A percentile compares a stretch with the other conserved stretches of the same genome.
phyloP scores from a whole-genome alignment of 2,113 vertebrate species.

The Eurystomus gularis region DNA sequence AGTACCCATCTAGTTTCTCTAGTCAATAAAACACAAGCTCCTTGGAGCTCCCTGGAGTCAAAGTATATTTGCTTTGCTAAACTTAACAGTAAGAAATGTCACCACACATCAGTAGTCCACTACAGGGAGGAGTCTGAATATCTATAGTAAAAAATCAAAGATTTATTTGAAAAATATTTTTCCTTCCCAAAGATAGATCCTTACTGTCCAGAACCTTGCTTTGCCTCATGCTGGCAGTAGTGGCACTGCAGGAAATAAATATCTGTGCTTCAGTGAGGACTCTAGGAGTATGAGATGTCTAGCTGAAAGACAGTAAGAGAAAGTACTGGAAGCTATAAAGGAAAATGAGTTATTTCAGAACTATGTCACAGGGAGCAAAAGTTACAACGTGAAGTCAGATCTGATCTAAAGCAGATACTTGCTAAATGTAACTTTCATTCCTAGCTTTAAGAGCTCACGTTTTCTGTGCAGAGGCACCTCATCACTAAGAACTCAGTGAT shows the following conservation, averaged over 20 bases:
- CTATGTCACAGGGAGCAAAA: not conserved
- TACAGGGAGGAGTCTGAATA: not conserved
- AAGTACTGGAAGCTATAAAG: not conserved
- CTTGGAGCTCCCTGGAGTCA: not conserved
- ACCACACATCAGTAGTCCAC: not conserved
- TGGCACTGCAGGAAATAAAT: not conserved
- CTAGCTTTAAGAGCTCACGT: not conserved
- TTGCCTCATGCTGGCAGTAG: not conserved
- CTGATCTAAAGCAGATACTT: not conserved
- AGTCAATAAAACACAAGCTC: not conserved
- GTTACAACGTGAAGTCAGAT: not conserved
- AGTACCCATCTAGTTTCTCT: not conserved
- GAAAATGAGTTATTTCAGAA: not conserved
- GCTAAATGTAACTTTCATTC: not conserved
- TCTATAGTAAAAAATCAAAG: not conserved
- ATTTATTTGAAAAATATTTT: not conserved
- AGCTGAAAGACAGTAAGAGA: not conserved
- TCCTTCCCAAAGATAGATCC: not conserved
- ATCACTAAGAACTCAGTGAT: rapidly evolving
- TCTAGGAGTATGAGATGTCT: not conserved
- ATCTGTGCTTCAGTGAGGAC: not conserved
- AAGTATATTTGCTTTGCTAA: not conserved
- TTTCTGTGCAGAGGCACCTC: not conserved
- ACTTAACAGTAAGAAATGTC: not conserved
- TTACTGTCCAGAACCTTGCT: not conserved